A percentile compares a stretch with the other conserved stretches of the same genome.
phyloP scores from a whole-genome alignment of 1,140 invertebrate species.

The Oreohelix idahoensis region DNA sequence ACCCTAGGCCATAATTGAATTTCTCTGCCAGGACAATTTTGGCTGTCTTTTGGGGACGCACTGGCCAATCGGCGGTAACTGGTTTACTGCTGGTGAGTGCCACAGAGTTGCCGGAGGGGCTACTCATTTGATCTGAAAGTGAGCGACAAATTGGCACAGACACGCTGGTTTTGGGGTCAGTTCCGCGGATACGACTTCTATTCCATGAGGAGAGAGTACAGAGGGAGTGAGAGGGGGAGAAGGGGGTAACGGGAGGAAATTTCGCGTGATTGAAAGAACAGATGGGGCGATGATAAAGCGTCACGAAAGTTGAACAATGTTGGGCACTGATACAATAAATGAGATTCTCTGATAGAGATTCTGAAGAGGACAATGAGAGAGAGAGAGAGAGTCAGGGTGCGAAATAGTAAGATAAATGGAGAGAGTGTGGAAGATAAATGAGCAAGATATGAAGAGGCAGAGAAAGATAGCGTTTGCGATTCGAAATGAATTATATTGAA shows the following conservation, averaged over 20 bases:
- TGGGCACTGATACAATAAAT: background rate
- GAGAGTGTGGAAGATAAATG: background rate
- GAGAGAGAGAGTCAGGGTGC: constrained; percentile 13
- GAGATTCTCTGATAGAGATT: constrained; percentile 23
- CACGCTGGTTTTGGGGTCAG: background rate
- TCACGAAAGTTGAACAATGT: background rate
- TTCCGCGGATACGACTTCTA: background rate
- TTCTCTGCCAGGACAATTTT: constrained; percentile 20
- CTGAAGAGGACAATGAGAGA: no score
- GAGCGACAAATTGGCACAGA: constrained; percentile 5
- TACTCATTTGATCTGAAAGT: background rate
- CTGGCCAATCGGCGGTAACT: constrained; percentile 18
- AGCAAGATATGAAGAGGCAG: background rate
- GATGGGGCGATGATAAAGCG: background rate
- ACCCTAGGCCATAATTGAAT: background rate
- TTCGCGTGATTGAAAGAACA: background rate
- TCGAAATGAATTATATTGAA: no score
- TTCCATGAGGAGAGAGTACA: background rate
- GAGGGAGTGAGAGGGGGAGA: background rate
- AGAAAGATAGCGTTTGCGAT: no score
- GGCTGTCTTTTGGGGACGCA: constrained; percentile 1
- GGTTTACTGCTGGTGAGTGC: constrained; percentile 21
- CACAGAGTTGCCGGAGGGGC: background rate
- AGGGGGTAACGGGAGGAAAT: background rate
- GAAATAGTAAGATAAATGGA: no score